Evolutionary conservation across 2,113 vertebrate species (phyloP).

Genomic region (Calyptomena viridis): DNA sequence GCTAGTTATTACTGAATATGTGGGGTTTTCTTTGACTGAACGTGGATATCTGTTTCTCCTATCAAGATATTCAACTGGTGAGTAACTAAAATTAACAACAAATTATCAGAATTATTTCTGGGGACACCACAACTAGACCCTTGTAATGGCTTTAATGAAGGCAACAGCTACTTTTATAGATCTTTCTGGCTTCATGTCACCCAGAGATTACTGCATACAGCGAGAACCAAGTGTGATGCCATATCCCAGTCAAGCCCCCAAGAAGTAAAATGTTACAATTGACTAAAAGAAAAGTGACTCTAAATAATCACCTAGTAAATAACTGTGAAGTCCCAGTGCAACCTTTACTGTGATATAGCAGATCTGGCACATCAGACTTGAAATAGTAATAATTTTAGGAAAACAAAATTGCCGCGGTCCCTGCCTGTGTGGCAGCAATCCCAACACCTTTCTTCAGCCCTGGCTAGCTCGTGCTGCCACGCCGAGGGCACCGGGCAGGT

Average conservation of each 20-base stretch:
- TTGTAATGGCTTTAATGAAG: constrained; percentile 16
- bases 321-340: constrained; percentile 25
- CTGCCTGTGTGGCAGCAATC: too few species aligned
- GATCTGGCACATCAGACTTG: constrained; percentile 6
- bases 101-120: constrained; percentile 19
- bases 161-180: neutral
- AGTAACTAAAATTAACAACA: constrained; percentile 31
- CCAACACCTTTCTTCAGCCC: too few species aligned
- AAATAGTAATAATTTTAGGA: constrained; percentile 22
- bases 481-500: too few species aligned
- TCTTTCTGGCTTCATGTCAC: neutral
- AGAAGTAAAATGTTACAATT: neutral
- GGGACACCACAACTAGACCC: neutral
- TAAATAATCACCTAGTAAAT: constrained; percentile 51
- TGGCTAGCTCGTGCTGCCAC: too few species aligned
- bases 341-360: neutral
- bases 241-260: neutral
- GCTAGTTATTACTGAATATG: neutral
- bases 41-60: neutral
- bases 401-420: too few species aligned
- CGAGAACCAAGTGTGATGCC: neutral
- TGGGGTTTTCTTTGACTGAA: neutral
- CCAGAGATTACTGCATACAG: neutral
- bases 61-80: neutral
- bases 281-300: neutral